Base-by-base conservation (phyloP, 2,113 vertebrate species). In the Neodon shergylaensis region DNA sequence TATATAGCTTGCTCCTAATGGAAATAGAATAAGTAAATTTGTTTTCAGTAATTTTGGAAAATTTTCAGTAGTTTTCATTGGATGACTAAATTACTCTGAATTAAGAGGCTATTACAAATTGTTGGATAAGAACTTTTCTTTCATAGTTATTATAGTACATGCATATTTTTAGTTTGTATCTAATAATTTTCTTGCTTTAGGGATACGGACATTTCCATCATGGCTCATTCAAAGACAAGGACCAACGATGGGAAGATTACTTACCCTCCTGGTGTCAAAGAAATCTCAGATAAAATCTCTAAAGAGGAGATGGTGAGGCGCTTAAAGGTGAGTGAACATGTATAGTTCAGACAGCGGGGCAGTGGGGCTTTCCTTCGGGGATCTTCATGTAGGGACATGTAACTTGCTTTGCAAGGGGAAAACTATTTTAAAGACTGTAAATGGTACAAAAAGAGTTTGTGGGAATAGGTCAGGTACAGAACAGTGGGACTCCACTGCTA, bases 221-320 rank as follows among this genome's bases (percentile, higher is more conserved):
- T 99, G 99, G 99, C 99, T 99, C 99, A 99, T 98, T 99, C 99
- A 97, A 99, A 99, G 99, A 99, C 99, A 24, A 99, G 99, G 99
- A 99, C 99, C 98, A 99, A 99, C 52, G 99, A 99, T 97, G 99
- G 99, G 98, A 99, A 99, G 99, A 99, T 99, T 98, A 99, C 99
- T 91, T 99, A 99, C 98, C 99, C 99, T 87, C 99, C 99, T 24
- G 99, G 99, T 98, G 99, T 99, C 97, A 99, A 99, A 98, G 99
- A 99, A 98, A 99, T 99, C 97, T 99, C 99, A 65, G 99, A 99
- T 98, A 99, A 99, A 98, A 99, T 99, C 98, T 99, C 99, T 96
- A 99, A 99, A 98, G 99, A 99, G 98, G 99, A 99, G 98, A 99
- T 99, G 99, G 99, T 99, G 97, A 99, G 99, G 97, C 98, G 99